These are phyloP conservation scores for Phasianus colchicus DNA, from an alignment of 2,113 vertebrate species.

Conservation along the genomic window DNA sequence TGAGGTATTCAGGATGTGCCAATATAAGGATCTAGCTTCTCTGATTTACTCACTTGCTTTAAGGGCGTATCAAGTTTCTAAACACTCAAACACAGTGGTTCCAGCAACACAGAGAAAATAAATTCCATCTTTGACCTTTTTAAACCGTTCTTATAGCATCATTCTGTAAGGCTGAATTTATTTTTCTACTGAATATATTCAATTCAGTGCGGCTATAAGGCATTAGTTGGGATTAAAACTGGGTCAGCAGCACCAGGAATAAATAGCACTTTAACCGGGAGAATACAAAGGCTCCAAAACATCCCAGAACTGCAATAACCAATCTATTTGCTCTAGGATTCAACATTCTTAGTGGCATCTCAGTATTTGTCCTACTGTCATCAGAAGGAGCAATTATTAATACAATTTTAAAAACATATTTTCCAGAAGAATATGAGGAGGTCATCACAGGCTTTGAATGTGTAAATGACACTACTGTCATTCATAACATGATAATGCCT, in stretches of 20 bases:
- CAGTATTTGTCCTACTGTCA: background rate
- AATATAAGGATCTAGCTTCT: background rate
- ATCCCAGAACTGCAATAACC: background rate
- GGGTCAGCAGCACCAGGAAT: constrained; percentile 46
- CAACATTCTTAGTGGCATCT: background rate
- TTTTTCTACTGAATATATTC: constrained; percentile 35
- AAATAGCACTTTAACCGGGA: constrained; percentile 47
- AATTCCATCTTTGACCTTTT: constrained; percentile 61
- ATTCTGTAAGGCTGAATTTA: constrained; percentile 22
- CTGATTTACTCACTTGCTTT: background rate
- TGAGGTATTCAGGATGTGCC: background rate
- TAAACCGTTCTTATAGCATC: background rate
- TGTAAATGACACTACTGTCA: background rate
- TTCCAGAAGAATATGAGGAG: background rate
- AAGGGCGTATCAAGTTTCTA: constrained; percentile 54
- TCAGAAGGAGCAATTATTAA: background rate
- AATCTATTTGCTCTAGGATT: background rate
- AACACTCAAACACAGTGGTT: constrained; percentile 43
- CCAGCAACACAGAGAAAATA: constrained; percentile 4
- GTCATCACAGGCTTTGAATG: background rate
- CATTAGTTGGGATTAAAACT: constrained; percentile 54
- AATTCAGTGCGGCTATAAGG: constrained; percentile 4
- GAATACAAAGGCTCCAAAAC: background rate
- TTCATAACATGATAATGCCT: background rate
- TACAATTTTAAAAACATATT: background rate